Evolutionary conservation across 1,140 invertebrate species (phyloP).

Genomic region (Linepithema humile): DNA sequence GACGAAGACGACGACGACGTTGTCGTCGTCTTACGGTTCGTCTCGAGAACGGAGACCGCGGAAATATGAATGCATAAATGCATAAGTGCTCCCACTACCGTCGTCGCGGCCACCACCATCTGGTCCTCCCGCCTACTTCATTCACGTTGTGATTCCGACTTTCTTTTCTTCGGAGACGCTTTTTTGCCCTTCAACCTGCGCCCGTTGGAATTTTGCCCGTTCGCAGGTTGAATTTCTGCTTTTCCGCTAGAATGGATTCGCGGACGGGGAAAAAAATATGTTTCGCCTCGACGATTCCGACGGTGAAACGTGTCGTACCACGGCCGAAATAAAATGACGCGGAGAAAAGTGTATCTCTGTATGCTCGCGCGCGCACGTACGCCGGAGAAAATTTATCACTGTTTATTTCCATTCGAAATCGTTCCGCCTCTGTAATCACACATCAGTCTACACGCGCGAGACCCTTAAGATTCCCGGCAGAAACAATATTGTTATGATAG

Average conservation of each 20-base stretch:
- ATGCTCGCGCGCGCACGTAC: too few relatives aligned
- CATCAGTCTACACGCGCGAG: background rate
- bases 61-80: slow-evolving; percentile 86
- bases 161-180: slow-evolving; percentile 63
- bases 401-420: background rate
- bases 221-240: slow-evolving; percentile 10
- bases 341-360: background rate
- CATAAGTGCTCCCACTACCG: slow-evolving; percentile 81
- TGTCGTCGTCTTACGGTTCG: slow-evolving; percentile 74
- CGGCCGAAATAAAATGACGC: background rate
- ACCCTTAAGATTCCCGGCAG: background rate
- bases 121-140: slow-evolving; percentile 65
- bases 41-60: slow-evolving; percentile 78
- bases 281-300: background rate
- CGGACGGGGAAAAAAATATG: slow-evolving; percentile 1
- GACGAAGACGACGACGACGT: too few relatives aligned
- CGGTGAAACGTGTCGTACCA: background rate
- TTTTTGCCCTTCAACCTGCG: slow-evolving; percentile 58
- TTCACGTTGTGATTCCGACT: slow-evolving; percentile 62
- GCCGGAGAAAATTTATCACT: background rate
- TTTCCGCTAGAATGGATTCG: background rate
- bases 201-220: slow-evolving; percentile 21
- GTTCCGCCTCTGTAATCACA: background rate
- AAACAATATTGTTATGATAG: slow-evolving; percentile 45
- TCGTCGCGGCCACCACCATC: slow-evolving; percentile 63